Percentiles rank a stretch among this genome's conserved stretches.
phyloP scores from a whole-genome alignment of 2,797 vertebrate genomes.

The Gephyroberyx darwinii region DNA sequence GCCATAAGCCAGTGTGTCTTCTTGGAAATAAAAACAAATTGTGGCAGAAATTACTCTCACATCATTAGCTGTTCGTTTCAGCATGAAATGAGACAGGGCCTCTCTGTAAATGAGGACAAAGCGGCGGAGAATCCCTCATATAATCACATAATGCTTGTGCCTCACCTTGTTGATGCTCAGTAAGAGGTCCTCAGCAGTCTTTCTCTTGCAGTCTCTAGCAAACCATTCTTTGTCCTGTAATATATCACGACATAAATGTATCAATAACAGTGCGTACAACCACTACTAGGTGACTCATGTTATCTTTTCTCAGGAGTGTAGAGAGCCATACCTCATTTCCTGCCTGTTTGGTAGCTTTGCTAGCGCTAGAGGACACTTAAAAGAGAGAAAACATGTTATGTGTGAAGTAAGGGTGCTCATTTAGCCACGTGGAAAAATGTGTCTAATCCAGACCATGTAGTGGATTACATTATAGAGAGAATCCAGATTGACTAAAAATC shows the following conservation, averaged over 20 bases:
- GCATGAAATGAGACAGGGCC: slow-evolving; percentile 5
- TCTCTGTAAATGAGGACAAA: slow-evolving; percentile 16
- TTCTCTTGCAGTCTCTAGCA: slow-evolving; percentile 79
- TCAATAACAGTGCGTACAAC: background rate
- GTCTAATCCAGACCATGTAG: background rate
- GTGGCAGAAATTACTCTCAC: background rate
- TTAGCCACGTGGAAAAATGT: background rate
- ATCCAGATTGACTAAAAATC: slow-evolving; percentile 1
- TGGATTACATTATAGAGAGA: slow-evolving; percentile 13
- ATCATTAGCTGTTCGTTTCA: slow-evolving; percentile 7
- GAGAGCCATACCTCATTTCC: slow-evolving; percentile 64
- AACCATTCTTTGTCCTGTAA: slow-evolving; percentile 81
- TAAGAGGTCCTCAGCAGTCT: slow-evolving; percentile 77
- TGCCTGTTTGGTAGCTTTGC: slow-evolving; percentile 44
- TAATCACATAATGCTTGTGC: background rate
- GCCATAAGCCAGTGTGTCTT: background rate
- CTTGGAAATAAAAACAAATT: slow-evolving; percentile 17
- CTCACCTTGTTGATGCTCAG: slow-evolving; percentile 78
- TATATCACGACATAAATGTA: background rate
- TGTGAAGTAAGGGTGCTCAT: background rate
- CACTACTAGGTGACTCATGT: background rate
- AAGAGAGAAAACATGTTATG: slow-evolving; percentile 36
- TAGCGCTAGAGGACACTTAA: slow-evolving; percentile 46
- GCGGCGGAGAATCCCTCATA: background rate
- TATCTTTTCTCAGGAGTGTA: background rate